phyloP scores from a whole-genome alignment of 2,888 invertebrate genomes.

The Volucella zonaria region DNA sequence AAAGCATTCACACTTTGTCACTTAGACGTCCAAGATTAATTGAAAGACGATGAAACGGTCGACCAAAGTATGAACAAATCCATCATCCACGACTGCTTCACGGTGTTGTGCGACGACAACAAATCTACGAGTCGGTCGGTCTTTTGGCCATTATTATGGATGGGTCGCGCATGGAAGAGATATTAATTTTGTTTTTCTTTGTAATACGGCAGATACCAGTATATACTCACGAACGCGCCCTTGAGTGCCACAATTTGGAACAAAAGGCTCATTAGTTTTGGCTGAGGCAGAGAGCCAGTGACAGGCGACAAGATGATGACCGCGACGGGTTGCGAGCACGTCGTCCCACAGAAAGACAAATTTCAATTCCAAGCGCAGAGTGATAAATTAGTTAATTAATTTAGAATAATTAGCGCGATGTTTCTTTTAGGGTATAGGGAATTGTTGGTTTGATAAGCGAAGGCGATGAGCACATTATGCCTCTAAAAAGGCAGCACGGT shows the following conservation, averaged over 20 bases:
- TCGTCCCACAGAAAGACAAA: constrained; percentile 56
- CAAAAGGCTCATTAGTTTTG: constrained; percentile 67
- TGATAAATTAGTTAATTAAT: constrained; percentile 73
- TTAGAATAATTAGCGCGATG: constrained; percentile 70
- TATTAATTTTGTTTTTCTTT: constrained; percentile 62
- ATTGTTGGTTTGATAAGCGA: constrained; percentile 1
- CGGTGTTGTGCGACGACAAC: constrained; percentile 12
- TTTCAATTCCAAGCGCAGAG: constrained; percentile 57
- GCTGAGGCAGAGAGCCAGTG: constrained; percentile 52
- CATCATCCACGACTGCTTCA: constrained; percentile 51
- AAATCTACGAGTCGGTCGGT: constrained; percentile 46
- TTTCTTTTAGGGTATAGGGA: constrained; percentile 49
- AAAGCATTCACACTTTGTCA: constrained; percentile 72
- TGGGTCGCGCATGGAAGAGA: constrained; percentile 40
- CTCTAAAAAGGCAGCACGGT: constrained; percentile 26
- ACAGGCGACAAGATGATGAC: constrained; percentile 63
- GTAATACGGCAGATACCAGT: background rate
- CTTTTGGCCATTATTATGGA: constrained; percentile 41
- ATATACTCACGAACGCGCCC: constrained; percentile 49
- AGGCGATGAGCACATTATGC: background rate
- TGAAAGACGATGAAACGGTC: constrained; percentile 71
- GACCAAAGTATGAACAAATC: constrained; percentile 59
- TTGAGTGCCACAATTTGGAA: constrained; percentile 57
- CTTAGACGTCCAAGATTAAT: constrained; percentile 69
- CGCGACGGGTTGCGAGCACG: constrained; percentile 45